Conservation (phyloP, 2,113 vertebrate genomes). For the Piaya cayana region DNA sequence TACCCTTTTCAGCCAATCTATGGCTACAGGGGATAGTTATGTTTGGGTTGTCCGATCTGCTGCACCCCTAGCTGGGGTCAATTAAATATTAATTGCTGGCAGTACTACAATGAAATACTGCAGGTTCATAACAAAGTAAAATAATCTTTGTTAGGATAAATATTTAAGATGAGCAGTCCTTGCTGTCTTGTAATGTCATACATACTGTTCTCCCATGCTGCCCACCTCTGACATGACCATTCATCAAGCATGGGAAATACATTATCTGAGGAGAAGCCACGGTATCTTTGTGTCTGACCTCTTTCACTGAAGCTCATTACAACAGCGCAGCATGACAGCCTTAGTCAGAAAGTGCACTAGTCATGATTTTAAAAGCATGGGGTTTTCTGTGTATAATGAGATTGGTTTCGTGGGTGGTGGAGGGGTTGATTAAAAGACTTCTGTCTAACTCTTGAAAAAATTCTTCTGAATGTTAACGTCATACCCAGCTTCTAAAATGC, state of each 20-base stretch:
- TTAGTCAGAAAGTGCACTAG: not conserved
- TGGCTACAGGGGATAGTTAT: not conserved
- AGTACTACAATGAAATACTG: not conserved
- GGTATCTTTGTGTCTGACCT: not conserved
- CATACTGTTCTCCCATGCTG: not conserved
- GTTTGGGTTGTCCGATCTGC: not conserved
- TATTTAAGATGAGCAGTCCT: not conserved
- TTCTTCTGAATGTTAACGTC: conserved; percentile 1
- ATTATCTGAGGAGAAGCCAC: not conserved
- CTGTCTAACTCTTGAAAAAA: conserved; percentile 19
- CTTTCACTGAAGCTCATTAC: not conserved
- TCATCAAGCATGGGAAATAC: not conserved
- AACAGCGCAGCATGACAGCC: not conserved
- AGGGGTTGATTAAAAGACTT: not conserved
- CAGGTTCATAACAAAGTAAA: not conserved
- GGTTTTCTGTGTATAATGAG: not conserved
- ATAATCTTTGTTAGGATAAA: not conserved
- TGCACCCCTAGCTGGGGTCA: not conserved
- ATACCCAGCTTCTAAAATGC: conserved; percentile 28
- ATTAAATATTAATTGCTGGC: not conserved
- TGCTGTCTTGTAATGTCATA: not conserved
- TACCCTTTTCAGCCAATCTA: not conserved
- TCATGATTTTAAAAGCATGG: not conserved
- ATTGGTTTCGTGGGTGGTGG: not conserved
- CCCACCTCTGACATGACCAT: not conserved